A percentile compares a stretch with the other conserved stretches of the same genome.
These are phyloP conservation scores for Rhopalosiphum maidis DNA, from an alignment of 1,140 invertebrate species.

Conservation along the genomic window DNA sequence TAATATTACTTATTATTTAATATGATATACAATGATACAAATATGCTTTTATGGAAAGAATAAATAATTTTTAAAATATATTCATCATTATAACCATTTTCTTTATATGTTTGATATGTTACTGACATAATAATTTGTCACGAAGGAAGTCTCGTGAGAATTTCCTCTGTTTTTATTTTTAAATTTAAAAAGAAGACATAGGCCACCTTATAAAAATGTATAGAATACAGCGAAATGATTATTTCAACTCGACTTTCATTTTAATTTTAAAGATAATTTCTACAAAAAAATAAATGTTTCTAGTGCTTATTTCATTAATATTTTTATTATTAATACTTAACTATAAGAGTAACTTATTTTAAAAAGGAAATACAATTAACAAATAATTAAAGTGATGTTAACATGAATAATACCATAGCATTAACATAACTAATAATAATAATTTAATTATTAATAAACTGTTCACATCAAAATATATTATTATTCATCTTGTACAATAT, in stretches of 20 bases:
- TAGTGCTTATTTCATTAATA: too few relatives aligned
- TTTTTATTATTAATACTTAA: too few relatives aligned
- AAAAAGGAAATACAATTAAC: too few relatives aligned
- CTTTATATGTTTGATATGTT: neutral
- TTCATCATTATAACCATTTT: neutral
- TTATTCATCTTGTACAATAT: neutral
- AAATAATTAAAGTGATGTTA: too few relatives aligned
- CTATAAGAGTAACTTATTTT: too few relatives aligned
- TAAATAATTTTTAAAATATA: neutral
- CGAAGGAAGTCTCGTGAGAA: neutral
- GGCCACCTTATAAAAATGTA: neutral
- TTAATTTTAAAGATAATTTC: neutral
- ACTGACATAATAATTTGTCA: constrained; percentile 1
- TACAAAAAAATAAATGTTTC: neutral
- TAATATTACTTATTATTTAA: neutral
- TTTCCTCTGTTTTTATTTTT: neutral
- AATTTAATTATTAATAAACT: neutral
- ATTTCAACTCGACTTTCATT: neutral
- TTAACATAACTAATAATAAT: neutral
- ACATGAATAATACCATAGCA: too few relatives aligned
- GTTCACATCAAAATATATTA: neutral
- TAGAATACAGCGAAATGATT: neutral
- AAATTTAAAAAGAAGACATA: neutral
- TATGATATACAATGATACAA: neutral
- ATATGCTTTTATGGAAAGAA: neutral